A percentile compares a stretch with the other conserved stretches of the same genome.
phyloP scores from a whole-genome alignment of 2,797 vertebrate species.

The Sebastes steindachneri region DNA sequence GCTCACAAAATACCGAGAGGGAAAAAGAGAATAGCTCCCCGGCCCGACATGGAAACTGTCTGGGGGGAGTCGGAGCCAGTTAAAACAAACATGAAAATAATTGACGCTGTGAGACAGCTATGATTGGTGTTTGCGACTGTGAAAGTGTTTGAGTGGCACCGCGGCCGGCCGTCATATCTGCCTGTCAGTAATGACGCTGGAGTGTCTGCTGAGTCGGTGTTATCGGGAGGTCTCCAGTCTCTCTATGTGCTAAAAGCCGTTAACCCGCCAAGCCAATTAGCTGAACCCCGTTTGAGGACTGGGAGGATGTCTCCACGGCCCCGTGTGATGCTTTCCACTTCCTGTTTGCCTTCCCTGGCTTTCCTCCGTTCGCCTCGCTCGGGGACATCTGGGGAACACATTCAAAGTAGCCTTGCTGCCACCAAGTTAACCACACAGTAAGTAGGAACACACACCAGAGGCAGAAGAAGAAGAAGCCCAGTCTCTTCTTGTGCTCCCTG shows the following conservation, averaged over 20 bases:
- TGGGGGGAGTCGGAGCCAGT: constrained; percentile 61
- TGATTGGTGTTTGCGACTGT: constrained; percentile 53
- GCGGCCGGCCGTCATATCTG: constrained; percentile 23
- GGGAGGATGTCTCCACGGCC: constrained; percentile 39
- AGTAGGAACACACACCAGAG: constrained; percentile 46
- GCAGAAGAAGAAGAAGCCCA: constrained; percentile 4
- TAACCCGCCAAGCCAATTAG: constrained; percentile 48
- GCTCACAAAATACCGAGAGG: constrained; percentile 59
- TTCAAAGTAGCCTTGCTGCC: constrained; percentile 44
- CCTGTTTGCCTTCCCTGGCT: constrained; percentile 60
- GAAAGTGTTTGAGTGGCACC: constrained; percentile 43
- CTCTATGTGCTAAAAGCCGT: constrained; percentile 38
- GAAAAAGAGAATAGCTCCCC: constrained; percentile 61
- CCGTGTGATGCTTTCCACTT: constrained; percentile 57
- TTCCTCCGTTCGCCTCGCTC: constrained; percentile 24
- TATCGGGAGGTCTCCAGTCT: constrained; percentile 37
- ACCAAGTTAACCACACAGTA: constrained; percentile 52
- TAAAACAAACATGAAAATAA: constrained; percentile 75
- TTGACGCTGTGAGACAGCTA: constrained; percentile 41
- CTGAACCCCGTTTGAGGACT: constrained; percentile 25
- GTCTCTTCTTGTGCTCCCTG: neutral
- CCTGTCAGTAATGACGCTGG: constrained; percentile 25
- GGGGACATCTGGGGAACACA: constrained; percentile 72
- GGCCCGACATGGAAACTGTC: constrained; percentile 67
- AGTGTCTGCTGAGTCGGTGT: constrained; percentile 29